Evolutionary conservation across 2,888 invertebrate genomes (phyloP), one percentile per base, ranked within the genome.

Genomic region (Pachymerium ferrugineum): DNA sequence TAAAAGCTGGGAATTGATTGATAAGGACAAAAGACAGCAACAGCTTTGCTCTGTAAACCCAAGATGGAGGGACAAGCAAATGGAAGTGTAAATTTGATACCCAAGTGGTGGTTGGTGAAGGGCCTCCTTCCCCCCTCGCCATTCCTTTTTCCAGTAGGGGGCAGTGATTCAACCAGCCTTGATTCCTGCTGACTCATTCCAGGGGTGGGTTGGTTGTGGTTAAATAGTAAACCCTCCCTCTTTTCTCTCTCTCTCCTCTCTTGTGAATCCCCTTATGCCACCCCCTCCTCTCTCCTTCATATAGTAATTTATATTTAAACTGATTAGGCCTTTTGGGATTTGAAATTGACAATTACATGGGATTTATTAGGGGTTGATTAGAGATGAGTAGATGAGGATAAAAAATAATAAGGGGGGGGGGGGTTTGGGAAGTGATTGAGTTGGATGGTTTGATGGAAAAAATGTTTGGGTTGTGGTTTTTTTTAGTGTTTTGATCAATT

Each of bases 91-190:
- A 62, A 62, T 62, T 62, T 62, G 62, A 62, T 62, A 62, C 62
- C 62, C 62, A 62, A 62, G 62, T 62, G 62, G 62, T 62, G 62
- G 62, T 62, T 62, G n/a, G n/a, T n/a, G n/a, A n/a, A n/a, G n/a
- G n/a, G n/a, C n/a, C n/a, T n/a, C n/a, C n/a, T n/a, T n/a, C n/a
- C 62, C 62, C 28, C 22, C 62, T 28, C 62, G 25, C 62, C 25
- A 22, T 28, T 28, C 10, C 5, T 28, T 28, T 62, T 62, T 62
- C 28, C 62, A 62, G 62, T 62, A 62, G 62, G 62, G 62, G 62
- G 62, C 62, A 62, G 62, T 62, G 62, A 62, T 62, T 62, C 62
- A 62, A 62, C 62, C 62, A 62, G 62, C 62, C 62, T 62, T 62
- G 62, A 62, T 62, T 62, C 62, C 62, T 62, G 62, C 62, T 62